Percentiles rank a stretch among this genome's conserved stretches.
These are phyloP conservation scores for Synodontis membranacea DNA, from an alignment of 2,113 vertebrate species.

Conservation along the genomic window DNA sequence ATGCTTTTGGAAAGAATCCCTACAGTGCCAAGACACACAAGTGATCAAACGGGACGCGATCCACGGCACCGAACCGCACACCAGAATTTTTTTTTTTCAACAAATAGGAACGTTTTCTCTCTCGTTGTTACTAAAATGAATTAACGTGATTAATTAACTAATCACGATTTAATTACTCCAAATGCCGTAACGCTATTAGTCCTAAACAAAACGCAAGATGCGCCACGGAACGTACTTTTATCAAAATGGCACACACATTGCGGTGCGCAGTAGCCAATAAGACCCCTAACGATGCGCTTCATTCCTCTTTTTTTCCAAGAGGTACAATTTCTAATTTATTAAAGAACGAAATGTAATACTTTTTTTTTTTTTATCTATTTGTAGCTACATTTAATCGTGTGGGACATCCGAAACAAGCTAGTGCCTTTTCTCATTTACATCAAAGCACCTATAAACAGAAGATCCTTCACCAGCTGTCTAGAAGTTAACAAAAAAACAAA, in stretches of 20 bases:
- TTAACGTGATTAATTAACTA: too few species aligned
- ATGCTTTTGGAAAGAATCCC: not conserved
- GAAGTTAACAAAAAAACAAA: not conserved
- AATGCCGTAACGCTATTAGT: not conserved
- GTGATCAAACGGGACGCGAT: not conserved
- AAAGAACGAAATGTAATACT: not conserved
- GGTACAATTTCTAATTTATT: too few species aligned
- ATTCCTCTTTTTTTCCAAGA: not conserved
- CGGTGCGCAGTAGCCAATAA: not conserved
- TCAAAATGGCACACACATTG: too few species aligned
- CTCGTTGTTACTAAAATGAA: too few species aligned
- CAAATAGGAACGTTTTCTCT: too few species aligned
- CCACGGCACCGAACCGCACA: too few species aligned
- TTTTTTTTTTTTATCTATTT: not conserved
- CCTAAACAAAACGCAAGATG: not conserved
- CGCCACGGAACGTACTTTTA: not conserved
- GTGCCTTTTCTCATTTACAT: not conserved
- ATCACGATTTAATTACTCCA: not conserved
- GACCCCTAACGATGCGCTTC: not conserved
- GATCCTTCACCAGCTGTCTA: too few species aligned
- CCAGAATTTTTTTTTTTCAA: too few species aligned
- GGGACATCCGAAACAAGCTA: not conserved
- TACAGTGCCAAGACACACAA: not conserved
- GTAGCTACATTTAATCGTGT: not conserved
- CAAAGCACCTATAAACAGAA: not conserved